A percentile compares a stretch with the other conserved stretches of the same genome.
Evolutionary conservation across 2,797 vertebrate species (phyloP).

Genomic region (Karalla daura): DNA sequence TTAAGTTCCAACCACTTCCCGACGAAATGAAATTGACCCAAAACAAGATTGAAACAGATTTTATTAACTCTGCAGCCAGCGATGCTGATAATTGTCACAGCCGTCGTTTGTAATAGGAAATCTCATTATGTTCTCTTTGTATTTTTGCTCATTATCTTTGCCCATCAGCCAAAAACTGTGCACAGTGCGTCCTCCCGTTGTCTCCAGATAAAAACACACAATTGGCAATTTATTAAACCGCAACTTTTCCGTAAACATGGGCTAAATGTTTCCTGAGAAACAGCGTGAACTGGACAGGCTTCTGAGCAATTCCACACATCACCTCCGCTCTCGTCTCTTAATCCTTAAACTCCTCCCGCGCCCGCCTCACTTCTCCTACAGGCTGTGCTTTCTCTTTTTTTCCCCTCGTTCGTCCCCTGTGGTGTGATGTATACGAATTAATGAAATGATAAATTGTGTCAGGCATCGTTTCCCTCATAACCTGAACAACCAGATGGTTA

Average conservation of each 20-base stretch:
- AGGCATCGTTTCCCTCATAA: no score
- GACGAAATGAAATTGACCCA: slow-evolving; percentile 28
- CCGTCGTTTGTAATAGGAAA: slow-evolving; percentile 42
- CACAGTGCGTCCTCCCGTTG: slow-evolving; percentile 1
- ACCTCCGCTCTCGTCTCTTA: no score
- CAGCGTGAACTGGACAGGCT: not conserved
- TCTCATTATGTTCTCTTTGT: slow-evolving; percentile 47
- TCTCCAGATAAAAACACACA: slow-evolving; percentile 15
- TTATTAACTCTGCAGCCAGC: slow-evolving; percentile 50
- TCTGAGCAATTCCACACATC: no score
- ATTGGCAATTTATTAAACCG: slow-evolving; percentile 8
- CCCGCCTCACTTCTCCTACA: no score
- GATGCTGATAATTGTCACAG: slow-evolving; percentile 53
- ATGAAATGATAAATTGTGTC: no score
- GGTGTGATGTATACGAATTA: no score
- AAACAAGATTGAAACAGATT: slow-evolving; percentile 44
- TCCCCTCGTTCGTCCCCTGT: no score
- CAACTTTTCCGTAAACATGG: slow-evolving; percentile 7
- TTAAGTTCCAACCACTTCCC: not conserved
- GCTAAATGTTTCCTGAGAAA: not conserved
- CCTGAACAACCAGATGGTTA: no score
- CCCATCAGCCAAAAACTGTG: slow-evolving; percentile 41
- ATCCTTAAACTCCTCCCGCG: no score
- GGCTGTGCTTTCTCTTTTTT: no score
- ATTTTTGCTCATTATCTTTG: slow-evolving; percentile 48